Percentiles rank a stretch among this genome's conserved stretches.
These are phyloP conservation scores for Ditylenchus weischeri DNA, from an alignment of 2,888 invertebrate species.

Conservation along the genomic window DNA sequence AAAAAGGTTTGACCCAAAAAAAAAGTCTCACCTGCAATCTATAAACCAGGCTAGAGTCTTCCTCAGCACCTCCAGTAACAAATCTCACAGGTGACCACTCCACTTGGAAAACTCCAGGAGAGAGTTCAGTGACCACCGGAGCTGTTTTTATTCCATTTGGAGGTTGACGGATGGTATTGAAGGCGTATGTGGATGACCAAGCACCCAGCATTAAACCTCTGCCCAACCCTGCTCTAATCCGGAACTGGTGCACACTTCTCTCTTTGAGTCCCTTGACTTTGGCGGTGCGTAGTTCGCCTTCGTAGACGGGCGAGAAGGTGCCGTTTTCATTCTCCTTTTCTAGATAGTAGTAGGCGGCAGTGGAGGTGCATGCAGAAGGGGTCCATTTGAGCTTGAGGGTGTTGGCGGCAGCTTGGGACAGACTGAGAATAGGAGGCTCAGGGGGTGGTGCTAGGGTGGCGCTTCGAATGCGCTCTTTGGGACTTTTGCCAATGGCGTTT, in stretches of 20 bases:
- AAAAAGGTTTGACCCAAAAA: background rate
- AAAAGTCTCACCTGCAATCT: slow-evolving; percentile 32
- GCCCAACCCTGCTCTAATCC: slow-evolving; percentile 77
- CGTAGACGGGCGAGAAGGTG: slow-evolving; percentile 44
- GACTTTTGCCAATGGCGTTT: slow-evolving; percentile 76
- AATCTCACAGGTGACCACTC: slow-evolving; percentile 67
- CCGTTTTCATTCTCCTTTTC: slow-evolving; percentile 58
- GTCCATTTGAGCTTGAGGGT: slow-evolving; percentile 79
- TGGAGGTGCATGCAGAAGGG: slow-evolving; percentile 15
- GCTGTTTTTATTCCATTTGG: slow-evolving; percentile 74
- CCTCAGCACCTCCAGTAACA: slow-evolving; percentile 18
- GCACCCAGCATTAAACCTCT: slow-evolving; percentile 72
- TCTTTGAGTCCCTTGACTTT: slow-evolving; percentile 63
- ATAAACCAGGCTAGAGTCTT: slow-evolving; percentile 25
- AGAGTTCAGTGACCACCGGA: slow-evolving; percentile 67
- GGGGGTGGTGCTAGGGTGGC: slow-evolving; percentile 79
- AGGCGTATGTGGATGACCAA: slow-evolving; percentile 72
- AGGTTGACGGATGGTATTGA: slow-evolving; percentile 74
- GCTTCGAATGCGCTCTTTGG: slow-evolving; percentile 71
- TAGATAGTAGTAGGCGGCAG: slow-evolving; percentile 33
- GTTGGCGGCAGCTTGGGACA: slow-evolving; percentile 66
- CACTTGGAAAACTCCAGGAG: slow-evolving; percentile 66
- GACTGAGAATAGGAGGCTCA: slow-evolving; percentile 73
- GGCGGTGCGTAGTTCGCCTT: slow-evolving; percentile 39
- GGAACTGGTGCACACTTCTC: slow-evolving; percentile 76